phyloP scores from a whole-genome alignment of 2,888 invertebrate species.

The Synergus japonicus region DNA sequence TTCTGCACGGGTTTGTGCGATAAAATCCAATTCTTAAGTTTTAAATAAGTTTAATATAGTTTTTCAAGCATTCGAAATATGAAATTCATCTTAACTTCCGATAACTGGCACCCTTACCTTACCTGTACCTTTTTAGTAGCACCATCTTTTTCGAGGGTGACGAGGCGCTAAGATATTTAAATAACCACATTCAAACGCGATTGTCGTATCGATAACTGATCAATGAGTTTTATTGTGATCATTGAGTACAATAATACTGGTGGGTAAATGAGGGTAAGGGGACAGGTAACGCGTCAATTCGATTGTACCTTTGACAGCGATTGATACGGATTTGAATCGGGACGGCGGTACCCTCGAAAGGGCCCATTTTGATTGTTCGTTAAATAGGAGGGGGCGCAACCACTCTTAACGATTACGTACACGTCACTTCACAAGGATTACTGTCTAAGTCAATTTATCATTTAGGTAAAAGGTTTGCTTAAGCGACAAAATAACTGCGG shows the following conservation, averaged over 20 bases:
- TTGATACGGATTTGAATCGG: constrained; percentile 69
- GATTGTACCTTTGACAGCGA: constrained; percentile 71
- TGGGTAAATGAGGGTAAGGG: constrained; percentile 41
- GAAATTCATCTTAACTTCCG: too few relatives aligned
- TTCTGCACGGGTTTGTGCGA: too few relatives aligned
- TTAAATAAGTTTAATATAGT: too few relatives aligned
- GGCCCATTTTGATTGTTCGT: constrained; percentile 46
- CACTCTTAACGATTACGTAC: constrained; percentile 56
- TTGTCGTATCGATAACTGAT: constrained; percentile 57
- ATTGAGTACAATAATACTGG: constrained; percentile 47
- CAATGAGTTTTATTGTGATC: constrained; percentile 58
- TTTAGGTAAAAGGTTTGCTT: constrained; percentile 52
- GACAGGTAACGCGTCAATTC: constrained; percentile 67
- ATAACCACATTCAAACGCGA: background rate
- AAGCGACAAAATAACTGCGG: constrained; percentile 48
- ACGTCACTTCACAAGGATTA: constrained; percentile 45
- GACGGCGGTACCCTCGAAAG: constrained; percentile 44
- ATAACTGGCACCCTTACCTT: too few relatives aligned
- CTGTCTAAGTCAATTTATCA: constrained; percentile 57
- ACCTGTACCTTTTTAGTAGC: background rate
- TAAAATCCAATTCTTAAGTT: too few relatives aligned
- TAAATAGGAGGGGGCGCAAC: constrained; percentile 14
- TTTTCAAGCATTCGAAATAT: too few relatives aligned
- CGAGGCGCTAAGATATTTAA: constrained; percentile 44
- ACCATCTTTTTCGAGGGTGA: background rate